phyloP scores from a whole-genome alignment of 2,113 vertebrate genomes.

The Myotis brandtii region DNA sequence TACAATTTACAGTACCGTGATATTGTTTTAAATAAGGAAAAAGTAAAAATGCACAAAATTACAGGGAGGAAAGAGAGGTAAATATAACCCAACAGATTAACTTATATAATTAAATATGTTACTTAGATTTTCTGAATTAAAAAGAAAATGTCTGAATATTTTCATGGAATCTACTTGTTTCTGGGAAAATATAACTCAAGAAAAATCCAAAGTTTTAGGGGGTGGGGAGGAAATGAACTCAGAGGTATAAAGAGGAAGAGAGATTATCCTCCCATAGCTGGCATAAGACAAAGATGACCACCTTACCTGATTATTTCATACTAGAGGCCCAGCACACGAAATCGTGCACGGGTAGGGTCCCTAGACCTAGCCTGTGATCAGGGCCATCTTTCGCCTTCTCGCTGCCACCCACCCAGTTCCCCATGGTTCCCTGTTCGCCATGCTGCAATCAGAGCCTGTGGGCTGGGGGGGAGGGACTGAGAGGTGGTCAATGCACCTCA shows the following conservation, averaged over 20 bases:
- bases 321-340: no score
- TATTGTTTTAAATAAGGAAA: neutral
- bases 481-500: no score
- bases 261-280: neutral
- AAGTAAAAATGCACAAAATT: neutral
- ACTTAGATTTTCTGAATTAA: neutral
- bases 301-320: neutral
- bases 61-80: neutral
- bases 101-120: neutral
- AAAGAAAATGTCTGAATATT: neutral
- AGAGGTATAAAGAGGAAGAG: neutral
- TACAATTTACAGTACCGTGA: neutral
- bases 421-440: no score
- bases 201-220: neutral
- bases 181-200: neutral
- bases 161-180: neutral
- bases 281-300: neutral
- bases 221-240: neutral
- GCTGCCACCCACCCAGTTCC: no score
- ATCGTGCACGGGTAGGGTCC: no score
- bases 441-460: no score
- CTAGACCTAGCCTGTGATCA: no score
- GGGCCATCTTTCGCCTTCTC: no score
- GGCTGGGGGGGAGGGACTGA: no score
- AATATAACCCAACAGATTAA: neutral